Base-by-base conservation (phyloP, 2,888 invertebrate genomes). In the Endotricha flammealis region DNA sequence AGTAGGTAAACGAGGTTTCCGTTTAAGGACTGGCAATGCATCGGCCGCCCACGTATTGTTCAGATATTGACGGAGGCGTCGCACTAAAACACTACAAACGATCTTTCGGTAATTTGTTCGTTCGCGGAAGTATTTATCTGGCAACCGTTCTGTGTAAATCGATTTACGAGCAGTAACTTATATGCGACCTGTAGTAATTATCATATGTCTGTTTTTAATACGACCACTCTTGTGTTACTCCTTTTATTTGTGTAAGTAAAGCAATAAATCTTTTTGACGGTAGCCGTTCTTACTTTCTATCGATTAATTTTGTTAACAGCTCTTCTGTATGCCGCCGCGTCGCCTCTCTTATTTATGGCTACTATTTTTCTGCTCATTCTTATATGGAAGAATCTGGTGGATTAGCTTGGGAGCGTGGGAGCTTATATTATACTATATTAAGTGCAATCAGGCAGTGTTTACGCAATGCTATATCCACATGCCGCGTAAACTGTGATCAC, bases 1-100 rank as follows among this genome's bases (percentile, higher is more conserved):
- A 74, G 79, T 80, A 77, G 68, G 75, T 76, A 78, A 76, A 76
- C 70, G 61, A 74, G 72, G 64, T 75, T 69, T 74, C 74, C 74
- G 67, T 69, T 66, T 78, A 80, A 58, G 79, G 77, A 58, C 61
- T 49, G 74, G 64, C 70, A 80, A 77, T 82, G 81, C 81, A 80
- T 77, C 76, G 80, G 57, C 74, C 78, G 75, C 85, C 85, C 72
- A 81, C 82, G 70, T 64, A 59, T 60, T 62, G 64, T 64, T 67
- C 68, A 58, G 64, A 63, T 66, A 75, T 67, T 62, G 67, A 71
- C 51, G 72, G 58, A 77, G 76, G 76, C 77, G 73, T 76, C 67
- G 62, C 58, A 72, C 71, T 75, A 70, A 71, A 78, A 70, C 68
- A 68, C 58, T 69, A 68, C 71, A 67, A 77, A 72, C 62, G 59